Evolutionary conservation across 2,797 vertebrate species (phyloP).

Genomic region (Acipenser oxyrinchus): DNA sequence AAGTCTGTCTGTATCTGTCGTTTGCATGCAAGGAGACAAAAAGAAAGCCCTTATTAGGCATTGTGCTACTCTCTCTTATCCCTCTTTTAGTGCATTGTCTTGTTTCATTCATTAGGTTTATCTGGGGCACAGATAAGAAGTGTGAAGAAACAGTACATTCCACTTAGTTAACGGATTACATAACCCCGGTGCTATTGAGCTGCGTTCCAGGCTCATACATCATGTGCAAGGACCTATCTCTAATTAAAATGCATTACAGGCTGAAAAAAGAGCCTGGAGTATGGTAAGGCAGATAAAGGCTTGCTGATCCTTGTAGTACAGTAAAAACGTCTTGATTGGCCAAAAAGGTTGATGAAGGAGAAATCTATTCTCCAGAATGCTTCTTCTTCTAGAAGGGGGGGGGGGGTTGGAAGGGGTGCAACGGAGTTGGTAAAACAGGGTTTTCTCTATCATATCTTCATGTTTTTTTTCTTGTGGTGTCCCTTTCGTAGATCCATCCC

Average conservation of each 20-base stretch:
- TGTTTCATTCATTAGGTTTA: background rate
- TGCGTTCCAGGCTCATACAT: slow-evolving; percentile 3
- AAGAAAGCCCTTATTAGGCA: no score
- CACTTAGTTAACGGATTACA: background rate
- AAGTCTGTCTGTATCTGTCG: no score
- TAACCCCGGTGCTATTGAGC: background rate
- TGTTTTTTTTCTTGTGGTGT: background rate
- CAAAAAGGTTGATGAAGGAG: slow-evolving; percentile 5
- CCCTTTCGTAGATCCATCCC: slow-evolving; percentile 28
- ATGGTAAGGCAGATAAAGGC: slow-evolving; percentile 9
- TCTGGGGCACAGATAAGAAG: background rate
- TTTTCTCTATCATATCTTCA: slow-evolving; percentile 11
- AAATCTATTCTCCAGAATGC: slow-evolving; percentile 8
- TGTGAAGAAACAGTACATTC: background rate
- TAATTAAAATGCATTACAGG: slow-evolving; percentile 15
- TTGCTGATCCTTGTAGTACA: slow-evolving; percentile 1
- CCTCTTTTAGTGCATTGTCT: background rate
- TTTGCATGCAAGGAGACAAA: no score
- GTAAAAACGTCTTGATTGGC: slow-evolving; percentile 13
- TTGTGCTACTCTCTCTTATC: background rate
- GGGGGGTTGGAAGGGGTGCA: background rate
- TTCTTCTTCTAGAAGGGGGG: no score
- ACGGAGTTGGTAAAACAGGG: background rate
- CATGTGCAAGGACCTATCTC: slow-evolving; percentile 4
- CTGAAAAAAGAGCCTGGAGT: slow-evolving; percentile 7